Evolutionary conservation across 2,797 vertebrate genomes (phyloP), one percentile per base, ranked within the genome.

Genomic region (Oophaga sylvatica): DNA sequence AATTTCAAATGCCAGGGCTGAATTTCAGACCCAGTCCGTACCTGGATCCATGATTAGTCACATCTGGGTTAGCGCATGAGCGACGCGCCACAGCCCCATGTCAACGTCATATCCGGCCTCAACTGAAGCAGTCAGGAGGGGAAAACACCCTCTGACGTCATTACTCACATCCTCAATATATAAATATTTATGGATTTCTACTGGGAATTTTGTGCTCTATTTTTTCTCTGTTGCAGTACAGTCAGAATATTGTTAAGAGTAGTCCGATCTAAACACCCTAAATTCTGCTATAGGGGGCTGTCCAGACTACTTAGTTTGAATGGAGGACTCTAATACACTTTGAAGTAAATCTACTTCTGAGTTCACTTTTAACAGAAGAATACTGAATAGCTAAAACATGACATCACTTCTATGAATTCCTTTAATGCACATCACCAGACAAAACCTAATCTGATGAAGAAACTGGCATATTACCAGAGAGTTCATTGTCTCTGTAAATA

Each of bases 381-480:
- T 16, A 53, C 11, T 56, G 6, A 53, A 77, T 77, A 53, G 75
- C n/a, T 77, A 53, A 77, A 56, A 56, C 75, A 77, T 77, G 45
- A 77, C 56, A 26, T 77, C 35, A 78, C 17, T 63, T 4, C 17
- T 78, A 67, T 45, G 20, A 78, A 57, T 59, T 80, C 71, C 45
- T n/a, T 77, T 31, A 85, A 79, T 59, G 71, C 45, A 78, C 65
- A 78, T 81, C 63, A 81, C 70, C 86, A 80, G 70, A 41, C 75
- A 87, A 83, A 78, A 45, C 62, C 45, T 77, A 70, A 80, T 60
- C 56, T 83, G 59, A 86, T 83, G 48, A 75, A 71, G 60, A 70
- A 83, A 53, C 75, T 89, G 88, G 88, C 88, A 29, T 71, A 67
- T 57, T 15, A 71, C 88, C 88, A 89, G 65, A 86, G 22, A 79